Evolutionary conservation across 2,888 invertebrate genomes (phyloP).

Genomic region (Thysanoteuthis rhombus): DNA sequence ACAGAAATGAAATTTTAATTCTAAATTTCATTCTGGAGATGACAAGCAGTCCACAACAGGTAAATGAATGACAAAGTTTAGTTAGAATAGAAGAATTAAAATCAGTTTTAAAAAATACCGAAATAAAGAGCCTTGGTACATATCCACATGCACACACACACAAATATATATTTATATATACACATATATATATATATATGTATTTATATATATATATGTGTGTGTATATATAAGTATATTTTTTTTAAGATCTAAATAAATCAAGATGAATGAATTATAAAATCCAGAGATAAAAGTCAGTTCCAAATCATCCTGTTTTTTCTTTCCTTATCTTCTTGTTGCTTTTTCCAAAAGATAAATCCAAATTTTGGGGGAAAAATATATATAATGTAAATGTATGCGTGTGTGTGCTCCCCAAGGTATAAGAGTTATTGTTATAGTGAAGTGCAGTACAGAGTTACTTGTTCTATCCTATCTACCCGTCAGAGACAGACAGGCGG

Average conservation of each 20-base stretch:
- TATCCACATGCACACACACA: neutral
- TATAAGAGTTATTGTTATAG: neutral
- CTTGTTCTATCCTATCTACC: neutral
- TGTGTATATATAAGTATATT: neutral
- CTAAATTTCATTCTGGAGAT: neutral
- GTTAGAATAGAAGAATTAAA: neutral
- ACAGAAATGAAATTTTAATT: neutral
- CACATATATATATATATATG: neutral
- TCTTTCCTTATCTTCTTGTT: neutral
- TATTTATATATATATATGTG: no score
- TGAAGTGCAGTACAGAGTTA: neutral
- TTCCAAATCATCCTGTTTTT: neutral
- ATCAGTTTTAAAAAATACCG: neutral
- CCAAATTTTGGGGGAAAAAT: neutral
- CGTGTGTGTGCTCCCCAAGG: neutral
- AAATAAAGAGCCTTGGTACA: neutral
- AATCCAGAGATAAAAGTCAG: neutral
- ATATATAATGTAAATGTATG: neutral
- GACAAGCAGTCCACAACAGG: neutral
- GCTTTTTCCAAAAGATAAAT: no score
- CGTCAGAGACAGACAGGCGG: neutral
- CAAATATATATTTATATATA: neutral
- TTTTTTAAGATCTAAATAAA: neutral
- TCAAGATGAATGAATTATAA: neutral
- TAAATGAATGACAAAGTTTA: neutral